Evolutionary conservation across 2,888 invertebrate genomes (phyloP).

Genomic region (Polydesmus complanatus): DNA sequence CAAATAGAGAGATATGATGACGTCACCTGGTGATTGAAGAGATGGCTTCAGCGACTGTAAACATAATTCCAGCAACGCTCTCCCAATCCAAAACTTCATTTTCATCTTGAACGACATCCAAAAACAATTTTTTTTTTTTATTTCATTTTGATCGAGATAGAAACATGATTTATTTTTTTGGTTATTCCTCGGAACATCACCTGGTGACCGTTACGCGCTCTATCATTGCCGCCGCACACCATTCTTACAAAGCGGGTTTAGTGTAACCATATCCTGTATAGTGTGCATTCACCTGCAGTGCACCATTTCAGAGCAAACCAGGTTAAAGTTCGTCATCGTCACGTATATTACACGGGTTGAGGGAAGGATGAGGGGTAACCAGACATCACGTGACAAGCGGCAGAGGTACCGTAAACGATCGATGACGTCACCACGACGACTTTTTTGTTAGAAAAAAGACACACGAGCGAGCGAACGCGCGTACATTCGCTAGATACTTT

Average conservation of each 20-base stretch:
- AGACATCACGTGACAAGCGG: neutral
- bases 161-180: neutral
- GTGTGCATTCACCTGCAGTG: neutral
- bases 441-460: too few species aligned
- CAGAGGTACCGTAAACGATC: neutral
- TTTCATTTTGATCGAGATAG: neutral
- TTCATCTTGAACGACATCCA: neutral
- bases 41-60: neutral
- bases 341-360: neutral
- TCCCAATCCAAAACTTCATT: neutral
- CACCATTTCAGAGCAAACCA: neutral
- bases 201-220: neutral
- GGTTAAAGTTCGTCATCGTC: neutral
- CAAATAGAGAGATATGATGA: neutral
- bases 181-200: neutral
- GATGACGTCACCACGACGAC: neutral
- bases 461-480: too few species aligned
- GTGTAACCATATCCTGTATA: neutral
- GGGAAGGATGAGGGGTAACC: neutral
- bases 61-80: neutral
- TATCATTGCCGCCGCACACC: neutral
- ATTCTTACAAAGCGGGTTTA: neutral
- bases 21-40: neutral
- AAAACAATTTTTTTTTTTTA: neutral
- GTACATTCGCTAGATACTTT: too few species aligned